These are phyloP conservation scores for Lissonota sp. DNA, from an alignment of 2,888 invertebrate genomes.

Conservation along the genomic window DNA sequence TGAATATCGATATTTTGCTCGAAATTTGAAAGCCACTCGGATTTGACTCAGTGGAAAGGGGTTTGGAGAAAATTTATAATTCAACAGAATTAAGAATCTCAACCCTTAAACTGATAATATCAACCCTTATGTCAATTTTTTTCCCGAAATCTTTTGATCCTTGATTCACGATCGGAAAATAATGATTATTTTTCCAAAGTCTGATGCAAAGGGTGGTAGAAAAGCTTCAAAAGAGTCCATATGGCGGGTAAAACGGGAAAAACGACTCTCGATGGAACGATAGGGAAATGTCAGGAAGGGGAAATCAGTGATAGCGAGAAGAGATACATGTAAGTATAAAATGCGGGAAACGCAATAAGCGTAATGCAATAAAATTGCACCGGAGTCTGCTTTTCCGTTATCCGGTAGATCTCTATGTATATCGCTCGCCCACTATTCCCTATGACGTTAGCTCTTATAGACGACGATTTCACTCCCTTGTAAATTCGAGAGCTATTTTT, in stretches of 20 bases:
- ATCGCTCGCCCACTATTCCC: constrained; percentile 33
- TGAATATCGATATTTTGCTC: neutral
- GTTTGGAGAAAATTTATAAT: too few species aligned
- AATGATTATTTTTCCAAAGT: too few species aligned
- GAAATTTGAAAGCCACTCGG: too few species aligned
- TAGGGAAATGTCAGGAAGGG: constrained; percentile 12
- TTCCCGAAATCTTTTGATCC: too few species aligned
- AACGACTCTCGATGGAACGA: constrained; percentile 12
- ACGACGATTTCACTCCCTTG: constrained; percentile 29
- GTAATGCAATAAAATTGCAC: constrained; percentile 79
- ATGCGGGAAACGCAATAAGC: constrained; percentile 79
- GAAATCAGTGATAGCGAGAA: constrained; percentile 28
- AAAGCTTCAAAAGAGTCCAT: constrained; percentile 72
- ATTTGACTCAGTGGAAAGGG: too few species aligned
- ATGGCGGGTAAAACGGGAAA: constrained; percentile 61
- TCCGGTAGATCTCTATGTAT: constrained; percentile 65
- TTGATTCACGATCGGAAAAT: too few species aligned
- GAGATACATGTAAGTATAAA: constrained; percentile 70
- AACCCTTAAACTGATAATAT: too few species aligned
- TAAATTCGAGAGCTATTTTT: constrained; percentile 22
- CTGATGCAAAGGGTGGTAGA: constrained; percentile 36
- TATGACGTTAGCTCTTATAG: constrained; percentile 19
- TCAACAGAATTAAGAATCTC: too few species aligned
- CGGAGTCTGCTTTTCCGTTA: constrained; percentile 75
- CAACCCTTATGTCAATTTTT: too few species aligned